Conservation (phyloP, 2,888 invertebrate genomes). For the Eristalis arbustorum region DNA sequence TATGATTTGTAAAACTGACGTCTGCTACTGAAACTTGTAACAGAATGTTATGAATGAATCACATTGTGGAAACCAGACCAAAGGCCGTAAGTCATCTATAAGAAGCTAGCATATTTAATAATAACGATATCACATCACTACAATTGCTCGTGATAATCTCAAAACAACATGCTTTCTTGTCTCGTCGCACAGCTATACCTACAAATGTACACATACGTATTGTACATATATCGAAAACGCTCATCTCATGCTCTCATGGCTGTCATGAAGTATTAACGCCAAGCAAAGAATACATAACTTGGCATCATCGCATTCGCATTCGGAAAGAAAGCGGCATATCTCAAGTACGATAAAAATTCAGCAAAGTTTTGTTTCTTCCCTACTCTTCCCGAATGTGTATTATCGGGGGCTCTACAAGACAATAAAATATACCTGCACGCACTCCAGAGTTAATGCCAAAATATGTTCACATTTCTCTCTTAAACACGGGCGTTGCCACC, state of each 20-base stretch:
- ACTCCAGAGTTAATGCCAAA: constrained; percentile 14
- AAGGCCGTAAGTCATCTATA: background rate
- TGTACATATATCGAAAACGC: background rate
- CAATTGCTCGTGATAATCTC: constrained; percentile 17
- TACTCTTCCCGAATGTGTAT: background rate
- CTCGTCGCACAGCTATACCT: background rate
- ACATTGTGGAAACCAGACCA: background rate
- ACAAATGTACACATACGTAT: background rate
- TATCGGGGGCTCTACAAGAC: background rate
- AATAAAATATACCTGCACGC: constrained; percentile 5
- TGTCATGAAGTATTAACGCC: background rate
- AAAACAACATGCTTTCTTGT: constrained; percentile 21
- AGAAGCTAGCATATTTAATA: background rate
- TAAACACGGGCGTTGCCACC: constrained; percentile 57
- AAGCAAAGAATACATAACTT: constrained; percentile 44
- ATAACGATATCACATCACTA: constrained; percentile 4
- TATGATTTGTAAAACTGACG: background rate
- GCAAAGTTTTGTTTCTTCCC: background rate
- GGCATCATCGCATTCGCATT: constrained; percentile 52
- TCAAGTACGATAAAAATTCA: constrained; percentile 11
- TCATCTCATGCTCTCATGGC: background rate
- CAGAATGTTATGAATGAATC: background rate
- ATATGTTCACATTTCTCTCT: background rate
- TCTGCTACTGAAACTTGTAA: background rate
- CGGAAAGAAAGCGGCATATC: constrained; percentile 54